phyloP scores from a whole-genome alignment of 2,113 vertebrate genomes.

The Leucosticte australis region DNA sequence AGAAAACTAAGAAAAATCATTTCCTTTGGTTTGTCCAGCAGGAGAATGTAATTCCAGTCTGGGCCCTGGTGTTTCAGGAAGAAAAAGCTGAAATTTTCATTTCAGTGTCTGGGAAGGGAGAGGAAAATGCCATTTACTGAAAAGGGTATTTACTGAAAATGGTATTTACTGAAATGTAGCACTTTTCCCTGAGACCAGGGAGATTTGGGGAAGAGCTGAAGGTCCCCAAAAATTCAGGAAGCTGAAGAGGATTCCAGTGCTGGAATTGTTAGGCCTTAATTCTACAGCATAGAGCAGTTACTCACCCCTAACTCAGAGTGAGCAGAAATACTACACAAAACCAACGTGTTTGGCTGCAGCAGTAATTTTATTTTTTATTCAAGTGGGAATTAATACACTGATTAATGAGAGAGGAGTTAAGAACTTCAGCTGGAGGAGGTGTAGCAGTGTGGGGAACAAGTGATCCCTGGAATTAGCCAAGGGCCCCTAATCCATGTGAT shows the following conservation, averaged over 20 bases:
- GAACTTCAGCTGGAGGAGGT: neutral
- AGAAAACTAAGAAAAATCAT: neutral
- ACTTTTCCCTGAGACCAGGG: neutral
- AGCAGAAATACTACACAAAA: neutral
- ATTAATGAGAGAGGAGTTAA: neutral
- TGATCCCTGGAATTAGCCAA: neutral
- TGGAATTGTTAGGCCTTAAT: neutral
- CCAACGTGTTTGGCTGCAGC: neutral
- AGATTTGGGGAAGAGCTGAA: neutral
- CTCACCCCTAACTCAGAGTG: neutral
- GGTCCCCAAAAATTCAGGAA: fast-evolving
- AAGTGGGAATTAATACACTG: neutral
- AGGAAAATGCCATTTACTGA: neutral
- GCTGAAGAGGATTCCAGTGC: neutral
- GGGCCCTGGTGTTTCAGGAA: neutral
- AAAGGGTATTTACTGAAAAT: neutral
- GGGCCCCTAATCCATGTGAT: neutral
- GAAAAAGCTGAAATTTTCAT: neutral
- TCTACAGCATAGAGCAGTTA: neutral
- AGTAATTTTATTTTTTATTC: neutral
- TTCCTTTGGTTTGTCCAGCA: neutral
- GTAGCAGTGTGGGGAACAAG: neutral
- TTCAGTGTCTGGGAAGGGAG: fast-evolving
- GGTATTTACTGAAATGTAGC: neutral
- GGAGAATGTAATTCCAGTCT: neutral